These are phyloP conservation scores for Sebastes variabilis DNA, from an alignment of 2,797 vertebrate genomes.

Conservation along the genomic window DNA sequence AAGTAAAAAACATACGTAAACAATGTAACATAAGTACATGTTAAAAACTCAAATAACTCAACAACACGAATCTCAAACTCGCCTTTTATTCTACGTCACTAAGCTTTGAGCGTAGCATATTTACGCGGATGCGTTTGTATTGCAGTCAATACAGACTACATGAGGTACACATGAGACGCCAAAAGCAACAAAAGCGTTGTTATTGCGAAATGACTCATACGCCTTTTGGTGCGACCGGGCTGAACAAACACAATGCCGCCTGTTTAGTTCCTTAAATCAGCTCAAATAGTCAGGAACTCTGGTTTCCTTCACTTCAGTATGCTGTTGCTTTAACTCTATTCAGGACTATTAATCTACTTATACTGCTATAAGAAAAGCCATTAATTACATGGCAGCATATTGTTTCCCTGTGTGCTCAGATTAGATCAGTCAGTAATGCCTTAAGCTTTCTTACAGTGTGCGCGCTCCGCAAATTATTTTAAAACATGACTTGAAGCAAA, in stretches of 20 bases:
- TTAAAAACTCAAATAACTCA: too few relatives aligned
- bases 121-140: too few relatives aligned
- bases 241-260: background rate
- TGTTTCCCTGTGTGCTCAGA: background rate
- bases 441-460: background rate
- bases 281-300: background rate
- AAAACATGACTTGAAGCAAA: constrained; percentile 12
- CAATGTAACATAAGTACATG: too few relatives aligned
- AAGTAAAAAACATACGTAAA: too few relatives aligned
- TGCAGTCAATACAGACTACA: too few relatives aligned
- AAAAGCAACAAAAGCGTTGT: too few relatives aligned
- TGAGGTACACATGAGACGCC: too few relatives aligned
- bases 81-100: too few relatives aligned
- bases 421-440: background rate
- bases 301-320: background rate
- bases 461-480: background rate
- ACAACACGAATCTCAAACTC: too few relatives aligned
- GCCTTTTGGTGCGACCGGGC: too few relatives aligned
- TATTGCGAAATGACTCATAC: too few relatives aligned
- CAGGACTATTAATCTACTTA: background rate
- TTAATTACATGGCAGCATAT: background rate
- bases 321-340: background rate
- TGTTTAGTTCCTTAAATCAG: background rate
- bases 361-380: background rate
- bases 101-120: too few relatives aligned